These are phyloP conservation scores for Drosophila punjabiensis DNA, from an alignment of 1,140 invertebrate genomes.

Conservation along the genomic window DNA sequence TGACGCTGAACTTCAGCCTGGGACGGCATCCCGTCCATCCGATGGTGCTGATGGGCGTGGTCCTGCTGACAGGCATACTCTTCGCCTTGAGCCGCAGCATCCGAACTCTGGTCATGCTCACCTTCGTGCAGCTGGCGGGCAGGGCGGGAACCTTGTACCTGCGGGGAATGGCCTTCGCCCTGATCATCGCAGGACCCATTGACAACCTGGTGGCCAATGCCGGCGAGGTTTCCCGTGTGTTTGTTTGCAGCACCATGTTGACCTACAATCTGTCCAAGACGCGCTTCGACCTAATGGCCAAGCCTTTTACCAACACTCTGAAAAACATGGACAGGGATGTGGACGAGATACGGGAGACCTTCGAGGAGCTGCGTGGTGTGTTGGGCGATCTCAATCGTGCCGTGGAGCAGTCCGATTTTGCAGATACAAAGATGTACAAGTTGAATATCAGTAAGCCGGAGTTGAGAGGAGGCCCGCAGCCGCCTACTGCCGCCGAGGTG, in stretches of 20 bases:
- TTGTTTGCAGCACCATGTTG: conserved; percentile 89
- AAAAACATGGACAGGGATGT: conserved; percentile 87
- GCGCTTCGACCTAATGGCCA: conserved; percentile 88
- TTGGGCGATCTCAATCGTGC: conserved; percentile 86
- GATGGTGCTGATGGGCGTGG: neutral
- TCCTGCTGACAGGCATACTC: conserved; percentile 27
- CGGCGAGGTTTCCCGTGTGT: conserved; percentile 90
- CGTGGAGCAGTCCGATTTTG: conserved; percentile 77
- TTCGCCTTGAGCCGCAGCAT: conserved; percentile 24
- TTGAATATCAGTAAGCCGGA: neutral
- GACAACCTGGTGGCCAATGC: conserved; percentile 89
- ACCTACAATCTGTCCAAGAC: conserved; percentile 90
- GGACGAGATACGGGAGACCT: conserved; percentile 87
- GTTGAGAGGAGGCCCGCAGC: neutral
- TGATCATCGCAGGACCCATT: conserved; percentile 89
- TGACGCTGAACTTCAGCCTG: conserved; percentile 36
- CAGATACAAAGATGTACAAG: conserved; percentile 65
- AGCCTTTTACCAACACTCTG: conserved; percentile 89
- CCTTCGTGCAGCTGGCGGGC: conserved; percentile 88
- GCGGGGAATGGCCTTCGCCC: conserved; percentile 88
- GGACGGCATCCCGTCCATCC: neutral
- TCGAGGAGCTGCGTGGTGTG: conserved; percentile 83
- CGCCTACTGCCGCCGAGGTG: conserved; percentile 87
- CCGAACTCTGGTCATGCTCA: conserved; percentile 86
- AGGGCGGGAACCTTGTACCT: conserved; percentile 89